phyloP scores from a whole-genome alignment of 53 echinoderm and acorn worm genomes.

The Antedon mediterranea region DNA sequence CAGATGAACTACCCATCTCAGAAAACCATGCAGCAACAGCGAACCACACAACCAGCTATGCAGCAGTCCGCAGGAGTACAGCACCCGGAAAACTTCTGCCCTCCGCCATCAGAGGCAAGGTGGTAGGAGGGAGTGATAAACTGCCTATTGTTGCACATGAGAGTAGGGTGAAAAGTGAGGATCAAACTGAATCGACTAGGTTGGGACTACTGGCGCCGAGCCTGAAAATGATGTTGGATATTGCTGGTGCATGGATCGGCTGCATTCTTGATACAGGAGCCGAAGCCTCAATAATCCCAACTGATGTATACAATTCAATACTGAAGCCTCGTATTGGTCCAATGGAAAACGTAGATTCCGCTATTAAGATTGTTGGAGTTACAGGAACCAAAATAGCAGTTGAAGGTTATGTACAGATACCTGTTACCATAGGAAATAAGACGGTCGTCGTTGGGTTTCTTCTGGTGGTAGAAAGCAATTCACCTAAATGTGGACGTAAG shows the following conservation, averaged over 20 bases:
- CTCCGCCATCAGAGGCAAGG: conserved; percentile 2
- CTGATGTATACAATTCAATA: neutral
- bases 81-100: neutral
- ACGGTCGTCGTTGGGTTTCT: conserved; percentile 17
- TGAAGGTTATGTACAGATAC: conserved; percentile 14
- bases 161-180: neutral
- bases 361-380: conserved; percentile 20
- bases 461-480: conserved; percentile 3
- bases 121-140: neutral
- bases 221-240: neutral
- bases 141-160: neutral
- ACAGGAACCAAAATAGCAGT: conserved; percentile 13
- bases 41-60: too few species aligned
- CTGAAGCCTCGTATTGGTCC: conserved; percentile 3
- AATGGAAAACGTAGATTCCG: neutral
- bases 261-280: conserved; percentile 10
- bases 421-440: conserved; percentile 2
- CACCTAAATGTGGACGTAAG: neutral
- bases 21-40: too few species aligned
- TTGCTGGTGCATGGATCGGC: neutral
- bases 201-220: neutral
- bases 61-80: too few species aligned
- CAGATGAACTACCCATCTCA: too few species aligned
- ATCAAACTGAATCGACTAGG: too few species aligned
- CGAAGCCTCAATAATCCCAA: conserved; percentile 12